Base-by-base conservation (phyloP, 2,888 invertebrate species). In the Poecilobothrus nobilitatus region DNA sequence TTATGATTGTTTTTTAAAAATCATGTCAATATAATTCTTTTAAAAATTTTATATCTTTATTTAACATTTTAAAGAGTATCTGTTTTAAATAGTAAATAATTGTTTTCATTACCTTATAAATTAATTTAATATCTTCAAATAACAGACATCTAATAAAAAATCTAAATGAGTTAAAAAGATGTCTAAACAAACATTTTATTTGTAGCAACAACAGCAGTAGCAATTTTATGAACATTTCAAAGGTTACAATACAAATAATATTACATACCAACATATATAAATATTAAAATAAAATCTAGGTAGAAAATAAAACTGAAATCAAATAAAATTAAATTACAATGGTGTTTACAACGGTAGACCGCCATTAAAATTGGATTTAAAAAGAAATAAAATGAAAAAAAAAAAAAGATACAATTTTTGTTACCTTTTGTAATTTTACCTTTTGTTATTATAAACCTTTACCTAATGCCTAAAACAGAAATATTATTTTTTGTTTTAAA, bases 351-450 rank as follows among this genome's bases (percentile, higher is more conserved):
- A 53, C 53, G 18, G 53, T 53, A 53, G 53, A 53, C 53, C 53
- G 53, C 18, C n/a, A 53, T 53, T 53, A 53, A 53, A 53, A 53
- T 53, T 53, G 53, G 53, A 53, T 53, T 53, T 53, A 53, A 53
- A 53, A 53, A 53, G 53, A 53, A 53, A 53, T 53, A 53, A 27
- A 27, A 27, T 5, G 27, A 4, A 27, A 27, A 27, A 27, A 4
- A 27, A 27, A 27, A 27, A 27, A 27, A 27, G 5, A 27, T 27
- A 27, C 5, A 4, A 27, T 27, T 27, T 4, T 27, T 27, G 27
- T 27, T 27, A 27, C 27, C 27, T 27, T 27, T 27, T 27, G 27
- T 4, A 27, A 27, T 27, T 27, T 27, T 53, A 53, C 53, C 6
- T 18, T 41, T 41, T 41, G 27, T 27, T 27, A 27, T 27, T 27